phyloP scores from a whole-genome alignment of 2,113 vertebrate genomes.

The Empidonax traillii region DNA sequence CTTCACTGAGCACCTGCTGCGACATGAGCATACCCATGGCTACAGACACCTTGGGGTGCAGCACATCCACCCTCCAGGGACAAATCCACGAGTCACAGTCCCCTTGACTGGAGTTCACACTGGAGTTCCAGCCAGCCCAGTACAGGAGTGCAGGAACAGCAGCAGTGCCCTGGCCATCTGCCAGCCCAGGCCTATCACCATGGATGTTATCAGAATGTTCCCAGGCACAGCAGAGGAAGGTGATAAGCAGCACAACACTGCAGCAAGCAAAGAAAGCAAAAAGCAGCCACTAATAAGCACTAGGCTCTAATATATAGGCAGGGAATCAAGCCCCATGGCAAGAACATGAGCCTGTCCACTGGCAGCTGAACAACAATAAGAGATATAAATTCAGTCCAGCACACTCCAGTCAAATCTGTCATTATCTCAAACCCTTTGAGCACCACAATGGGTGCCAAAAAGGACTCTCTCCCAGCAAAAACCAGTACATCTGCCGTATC shows the following conservation, averaged over 20 bases:
- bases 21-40: too few species aligned
- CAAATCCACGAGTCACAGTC: background rate
- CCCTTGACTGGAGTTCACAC: background rate
- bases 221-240: background rate
- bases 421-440: background rate
- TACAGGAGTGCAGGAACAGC: background rate
- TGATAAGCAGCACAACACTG: background rate
- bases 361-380: background rate
- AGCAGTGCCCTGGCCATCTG: background rate
- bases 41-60: background rate
- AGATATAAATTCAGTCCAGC: background rate
- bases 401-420: background rate
- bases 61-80: background rate
- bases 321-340: background rate
- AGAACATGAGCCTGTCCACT: background rate
- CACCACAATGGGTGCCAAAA: background rate
- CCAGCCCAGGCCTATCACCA: background rate
- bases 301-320: background rate
- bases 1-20: background rate
- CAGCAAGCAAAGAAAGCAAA: background rate
- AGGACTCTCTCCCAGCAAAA: background rate
- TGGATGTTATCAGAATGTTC: background rate
- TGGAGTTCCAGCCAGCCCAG: background rate
- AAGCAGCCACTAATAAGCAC: background rate
- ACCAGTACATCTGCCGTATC: background rate